Conservation (phyloP, 1,140 invertebrate genomes). For the Drosophila carrolli region DNA sequence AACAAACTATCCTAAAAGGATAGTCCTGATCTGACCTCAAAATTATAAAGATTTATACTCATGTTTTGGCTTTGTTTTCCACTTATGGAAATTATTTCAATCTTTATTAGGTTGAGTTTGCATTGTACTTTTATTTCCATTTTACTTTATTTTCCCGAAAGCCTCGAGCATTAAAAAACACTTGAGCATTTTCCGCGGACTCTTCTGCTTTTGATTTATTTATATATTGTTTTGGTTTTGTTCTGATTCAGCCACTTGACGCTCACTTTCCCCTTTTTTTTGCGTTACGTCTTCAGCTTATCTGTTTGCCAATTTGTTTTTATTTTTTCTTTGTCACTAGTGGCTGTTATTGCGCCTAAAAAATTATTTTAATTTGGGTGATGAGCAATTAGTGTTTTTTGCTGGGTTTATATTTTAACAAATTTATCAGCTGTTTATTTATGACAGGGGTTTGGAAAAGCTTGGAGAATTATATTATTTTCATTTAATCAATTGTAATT, state of each 20-base stretch:
- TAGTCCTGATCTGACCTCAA: not conserved
- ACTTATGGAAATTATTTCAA: not conserved
- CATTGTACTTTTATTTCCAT: not conserved
- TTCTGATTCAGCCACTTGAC: conserved; percentile 27
- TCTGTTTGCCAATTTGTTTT: conserved; percentile 33
- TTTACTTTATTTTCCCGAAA: not conserved
- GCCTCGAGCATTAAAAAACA: not conserved
- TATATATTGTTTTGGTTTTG: conserved; percentile 1
- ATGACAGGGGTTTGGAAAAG: too few species aligned
- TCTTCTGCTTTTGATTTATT: not conserved
- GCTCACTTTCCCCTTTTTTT: conserved; percentile 20
- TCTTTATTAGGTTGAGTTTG: not conserved
- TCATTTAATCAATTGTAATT: too few species aligned
- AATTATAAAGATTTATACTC: not conserved
- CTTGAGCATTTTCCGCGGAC: not conserved
- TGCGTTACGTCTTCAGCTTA: conserved; percentile 21
- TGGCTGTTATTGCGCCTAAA: conserved; percentile 17
- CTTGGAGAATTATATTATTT: too few species aligned
- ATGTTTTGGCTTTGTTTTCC: not conserved
- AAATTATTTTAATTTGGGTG: conserved; percentile 13
- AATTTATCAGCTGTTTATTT: conserved; percentile 7
- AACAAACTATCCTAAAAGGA: not conserved
- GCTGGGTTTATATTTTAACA: not conserved
- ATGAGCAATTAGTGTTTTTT: conserved; percentile 19
- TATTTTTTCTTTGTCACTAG: conserved; percentile 7